A percentile compares a stretch with the other conserved stretches of the same genome.
Conservation (phyloP, 2,113 vertebrate species). For the Penelope pileata region DNA sequence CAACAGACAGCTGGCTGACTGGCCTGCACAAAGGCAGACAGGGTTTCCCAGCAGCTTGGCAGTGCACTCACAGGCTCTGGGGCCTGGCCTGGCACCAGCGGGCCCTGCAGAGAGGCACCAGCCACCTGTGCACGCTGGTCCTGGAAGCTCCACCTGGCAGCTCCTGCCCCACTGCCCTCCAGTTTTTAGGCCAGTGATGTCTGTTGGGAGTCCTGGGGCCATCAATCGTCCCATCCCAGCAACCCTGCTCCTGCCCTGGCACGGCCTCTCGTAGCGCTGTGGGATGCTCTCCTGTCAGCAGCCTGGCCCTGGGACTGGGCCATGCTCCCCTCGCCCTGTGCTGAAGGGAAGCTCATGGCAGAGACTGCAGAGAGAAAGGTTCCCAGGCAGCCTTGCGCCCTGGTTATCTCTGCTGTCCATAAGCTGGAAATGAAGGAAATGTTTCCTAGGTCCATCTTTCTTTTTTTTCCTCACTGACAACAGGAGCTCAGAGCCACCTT, state of each 20-base stretch:
- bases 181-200: background rate
- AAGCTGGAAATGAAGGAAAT: background rate
- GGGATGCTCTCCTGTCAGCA: background rate
- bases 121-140: background rate
- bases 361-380: background rate
- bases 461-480: background rate
- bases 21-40: background rate
- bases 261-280: background rate
- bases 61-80: too few species aligned
- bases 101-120: background rate
- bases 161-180: background rate
- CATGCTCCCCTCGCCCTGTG: accelerated
- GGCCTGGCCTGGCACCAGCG: too few species aligned
- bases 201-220: background rate
- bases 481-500: background rate
- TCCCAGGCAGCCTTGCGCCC: accelerated
- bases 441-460: background rate
- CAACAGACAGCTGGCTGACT: background rate
- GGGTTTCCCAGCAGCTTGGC: background rate
- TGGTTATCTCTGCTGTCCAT: background rate
- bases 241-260: background rate
- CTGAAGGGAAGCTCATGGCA: accelerated
- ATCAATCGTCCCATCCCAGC: background rate
- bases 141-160: accelerated
- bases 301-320: too few species aligned